Conservation (phyloP, 2,888 invertebrate species). For the Scaeva pyrastri region DNA sequence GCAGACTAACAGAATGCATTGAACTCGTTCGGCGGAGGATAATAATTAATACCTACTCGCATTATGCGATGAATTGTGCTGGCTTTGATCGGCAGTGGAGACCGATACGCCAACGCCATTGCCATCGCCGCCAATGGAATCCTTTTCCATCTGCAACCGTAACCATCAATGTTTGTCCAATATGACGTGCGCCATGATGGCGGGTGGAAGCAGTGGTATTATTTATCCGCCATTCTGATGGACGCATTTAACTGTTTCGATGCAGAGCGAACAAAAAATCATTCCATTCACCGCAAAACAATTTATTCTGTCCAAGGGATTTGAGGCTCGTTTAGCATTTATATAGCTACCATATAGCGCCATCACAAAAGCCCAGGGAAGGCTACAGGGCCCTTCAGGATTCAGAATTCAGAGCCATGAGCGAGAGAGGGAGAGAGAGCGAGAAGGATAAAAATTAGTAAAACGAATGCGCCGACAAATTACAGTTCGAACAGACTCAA, state of each 20-base stretch:
- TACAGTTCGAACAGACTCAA: constrained; percentile 55
- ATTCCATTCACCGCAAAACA: constrained; percentile 56
- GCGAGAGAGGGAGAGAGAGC: constrained; percentile 5
- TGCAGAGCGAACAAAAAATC: constrained; percentile 42
- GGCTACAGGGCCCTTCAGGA: background rate
- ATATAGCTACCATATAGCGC: background rate
- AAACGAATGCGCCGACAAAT: constrained; percentile 58
- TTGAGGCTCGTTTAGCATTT: constrained; percentile 8
- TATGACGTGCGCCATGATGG: constrained; percentile 55
- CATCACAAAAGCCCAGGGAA: background rate
- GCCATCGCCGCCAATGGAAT: background rate
- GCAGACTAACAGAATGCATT: constrained; percentile 36
- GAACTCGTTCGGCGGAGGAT: constrained; percentile 32
- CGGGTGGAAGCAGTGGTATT: constrained; percentile 34
- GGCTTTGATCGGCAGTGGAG: constrained; percentile 17
- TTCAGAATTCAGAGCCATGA: background rate
- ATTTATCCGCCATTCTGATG: constrained; percentile 45
- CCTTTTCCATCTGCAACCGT: constrained; percentile 35
- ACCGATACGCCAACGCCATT: background rate
- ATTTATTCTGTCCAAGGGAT: constrained; percentile 63
- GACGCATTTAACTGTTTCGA: constrained; percentile 39
- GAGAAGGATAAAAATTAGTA: constrained; percentile 45
- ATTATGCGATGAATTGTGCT: constrained; percentile 44
- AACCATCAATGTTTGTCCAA: constrained; percentile 69
- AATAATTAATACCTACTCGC: constrained; percentile 68